Evolutionary conservation across 2,797 vertebrate species (phyloP).

Genomic region (Amblyopsis hoosieri): DNA sequence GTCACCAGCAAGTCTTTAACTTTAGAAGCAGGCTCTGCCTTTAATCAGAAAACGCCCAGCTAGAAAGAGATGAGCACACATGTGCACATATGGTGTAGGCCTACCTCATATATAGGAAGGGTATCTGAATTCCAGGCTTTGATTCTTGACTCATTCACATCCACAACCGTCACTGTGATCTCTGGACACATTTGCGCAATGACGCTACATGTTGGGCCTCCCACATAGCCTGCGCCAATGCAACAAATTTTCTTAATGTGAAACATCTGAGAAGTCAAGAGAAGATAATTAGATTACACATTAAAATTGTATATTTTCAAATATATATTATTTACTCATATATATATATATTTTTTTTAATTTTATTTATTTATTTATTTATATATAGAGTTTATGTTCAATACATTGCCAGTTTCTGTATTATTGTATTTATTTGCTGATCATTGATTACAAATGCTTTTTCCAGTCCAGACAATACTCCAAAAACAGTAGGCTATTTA

Average conservation of each 20-base stretch:
- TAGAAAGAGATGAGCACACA: background rate
- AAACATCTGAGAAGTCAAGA: slow-evolving; percentile 81
- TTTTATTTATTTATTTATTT: no score
- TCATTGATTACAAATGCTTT: no score
- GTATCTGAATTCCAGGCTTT: slow-evolving; percentile 96
- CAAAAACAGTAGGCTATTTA: no score
- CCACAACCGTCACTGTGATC: slow-evolving; percentile 93
- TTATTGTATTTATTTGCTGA: no score
- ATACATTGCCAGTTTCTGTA: no score
- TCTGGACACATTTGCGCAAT: slow-evolving; percentile 95
- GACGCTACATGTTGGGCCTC: slow-evolving; percentile 96
- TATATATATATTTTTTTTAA: no score
- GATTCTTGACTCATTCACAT: slow-evolving; percentile 93
- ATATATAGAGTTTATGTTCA: no score
- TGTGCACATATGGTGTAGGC: slow-evolving; percentile 8
- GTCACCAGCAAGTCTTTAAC: slow-evolving; percentile 1
- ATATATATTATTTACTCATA: background rate
- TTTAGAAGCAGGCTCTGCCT: background rate
- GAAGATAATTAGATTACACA: background rate
- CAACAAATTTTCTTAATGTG: slow-evolving; percentile 97
- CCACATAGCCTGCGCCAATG: slow-evolving; percentile 97
- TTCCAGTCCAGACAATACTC: no score
- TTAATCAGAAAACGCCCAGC: background rate
- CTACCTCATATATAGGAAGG: slow-evolving; percentile 96
- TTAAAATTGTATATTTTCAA: background rate